These are phyloP conservation scores for Battus philenor DNA, from an alignment of 1,140 invertebrate genomes.

Conservation along the genomic window DNA sequence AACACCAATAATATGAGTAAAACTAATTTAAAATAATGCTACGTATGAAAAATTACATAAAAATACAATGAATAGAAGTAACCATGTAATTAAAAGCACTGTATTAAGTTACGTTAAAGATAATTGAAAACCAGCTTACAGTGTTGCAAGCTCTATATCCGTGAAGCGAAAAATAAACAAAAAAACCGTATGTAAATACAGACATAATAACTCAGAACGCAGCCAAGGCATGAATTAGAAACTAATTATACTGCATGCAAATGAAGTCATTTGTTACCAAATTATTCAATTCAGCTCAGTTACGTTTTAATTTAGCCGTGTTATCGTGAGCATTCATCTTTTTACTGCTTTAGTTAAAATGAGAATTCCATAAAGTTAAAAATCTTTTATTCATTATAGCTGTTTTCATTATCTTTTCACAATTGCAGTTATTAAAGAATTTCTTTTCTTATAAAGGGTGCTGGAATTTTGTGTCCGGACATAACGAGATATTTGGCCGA, in stretches of 20 bases:
- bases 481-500: too few species aligned
- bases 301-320: slow-evolving; percentile 46
- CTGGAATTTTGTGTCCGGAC: too few species aligned
- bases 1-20: too few species aligned
- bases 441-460: too few species aligned
- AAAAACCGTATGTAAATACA: slow-evolving; percentile 23
- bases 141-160: slow-evolving; percentile 10
- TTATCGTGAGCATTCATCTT: slow-evolving; percentile 49
- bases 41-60: too few species aligned
- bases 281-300: slow-evolving; percentile 48
- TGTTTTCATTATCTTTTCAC: too few species aligned
- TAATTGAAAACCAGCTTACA: slow-evolving; percentile 7
- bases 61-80: too few species aligned
- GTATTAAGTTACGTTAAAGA: neutral
- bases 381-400: too few species aligned
- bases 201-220: slow-evolving; percentile 15
- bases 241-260: slow-evolving; percentile 60
- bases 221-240: slow-evolving; percentile 33
- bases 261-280: slow-evolving; percentile 50
- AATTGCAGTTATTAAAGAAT: too few species aligned
- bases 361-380: slow-evolving; percentile 17
- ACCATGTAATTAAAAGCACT: neutral
- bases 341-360: slow-evolving; percentile 25
- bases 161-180: slow-evolving; percentile 27
- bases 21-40: too few species aligned